phyloP scores from a whole-genome alignment of 1,140 invertebrate species.

The Drosophila subobscura region DNA sequence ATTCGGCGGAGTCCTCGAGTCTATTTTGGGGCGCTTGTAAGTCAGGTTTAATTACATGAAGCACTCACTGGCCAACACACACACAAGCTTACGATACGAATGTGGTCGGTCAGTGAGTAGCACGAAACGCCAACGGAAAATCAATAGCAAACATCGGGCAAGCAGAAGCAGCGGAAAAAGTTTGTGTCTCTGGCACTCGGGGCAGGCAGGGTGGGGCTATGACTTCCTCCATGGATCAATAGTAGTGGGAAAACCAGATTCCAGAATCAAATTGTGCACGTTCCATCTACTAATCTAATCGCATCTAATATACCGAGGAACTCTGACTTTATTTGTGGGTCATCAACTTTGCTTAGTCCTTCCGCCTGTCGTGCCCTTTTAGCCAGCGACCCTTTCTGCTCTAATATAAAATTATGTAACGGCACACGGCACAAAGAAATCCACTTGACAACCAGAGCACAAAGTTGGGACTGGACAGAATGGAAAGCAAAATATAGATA shows the following conservation, averaged over 20 bases:
- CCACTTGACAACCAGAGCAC: conserved; percentile 49
- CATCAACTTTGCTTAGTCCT: conserved; percentile 20
- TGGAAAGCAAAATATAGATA: no score
- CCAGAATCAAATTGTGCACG: conserved; percentile 26
- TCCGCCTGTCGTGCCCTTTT: no score
- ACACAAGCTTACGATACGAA: conserved; percentile 27
- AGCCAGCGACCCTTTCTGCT: conserved; percentile 18
- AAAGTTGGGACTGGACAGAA: conserved; percentile 4
- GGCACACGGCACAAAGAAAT: conserved; percentile 46
- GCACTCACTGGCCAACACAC: conserved; percentile 19
- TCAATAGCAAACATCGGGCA: conserved; percentile 56
- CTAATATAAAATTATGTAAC: conserved; percentile 68
- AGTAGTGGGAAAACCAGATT: conserved; percentile 25
- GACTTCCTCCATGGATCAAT: conserved; percentile 18
- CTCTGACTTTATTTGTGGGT: conserved; percentile 41
- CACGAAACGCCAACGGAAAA: conserved; percentile 40
- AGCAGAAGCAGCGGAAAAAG: conserved; percentile 43
- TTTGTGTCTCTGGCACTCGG: conserved; percentile 30
- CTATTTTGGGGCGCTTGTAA: conserved; percentile 41
- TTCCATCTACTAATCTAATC: conserved; percentile 43
- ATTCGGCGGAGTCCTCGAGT: conserved; percentile 33
- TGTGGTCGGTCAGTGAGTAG: conserved; percentile 15
- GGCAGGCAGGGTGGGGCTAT: conserved; percentile 18
- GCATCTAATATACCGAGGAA: conserved; percentile 37
- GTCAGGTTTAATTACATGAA: conserved; percentile 48